Evolutionary conservation across 2,888 invertebrate genomes (phyloP).

Genomic region (Muschampia plurimacula): DNA sequence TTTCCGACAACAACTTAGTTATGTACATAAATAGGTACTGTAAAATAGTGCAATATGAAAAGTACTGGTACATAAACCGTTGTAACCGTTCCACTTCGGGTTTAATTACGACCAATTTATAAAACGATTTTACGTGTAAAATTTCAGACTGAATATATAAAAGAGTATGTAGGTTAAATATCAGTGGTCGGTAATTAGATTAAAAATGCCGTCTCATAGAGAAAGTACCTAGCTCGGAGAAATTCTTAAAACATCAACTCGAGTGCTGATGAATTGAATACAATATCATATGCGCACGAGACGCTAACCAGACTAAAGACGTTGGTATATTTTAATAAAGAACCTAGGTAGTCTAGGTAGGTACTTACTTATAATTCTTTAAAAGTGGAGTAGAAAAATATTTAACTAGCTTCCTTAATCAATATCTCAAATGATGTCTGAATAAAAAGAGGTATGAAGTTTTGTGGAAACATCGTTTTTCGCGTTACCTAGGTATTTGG

Average conservation of each 20-base stretch:
- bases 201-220: conserved; percentile 51
- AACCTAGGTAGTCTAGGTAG: no score
- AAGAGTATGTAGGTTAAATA: conserved; percentile 33
- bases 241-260: conserved; percentile 24
- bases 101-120: conserved; percentile 31
- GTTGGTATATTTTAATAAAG: no score
- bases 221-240: conserved; percentile 46
- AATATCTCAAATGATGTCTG: no score
- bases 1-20: neutral
- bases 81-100: conserved; percentile 3
- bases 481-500: no score
- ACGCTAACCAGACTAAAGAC: neutral
- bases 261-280: conserved; percentile 2
- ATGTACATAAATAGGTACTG: neutral
- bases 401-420: no score
- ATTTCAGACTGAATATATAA: conserved; percentile 38
- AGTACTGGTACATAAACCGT: conserved; percentile 14
- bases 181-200: conserved; percentile 37
- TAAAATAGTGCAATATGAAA: conserved; percentile 1
- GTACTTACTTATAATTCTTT: no score
- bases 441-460: no score
- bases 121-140: conserved; percentile 33
- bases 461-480: no score
- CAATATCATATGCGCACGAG: conserved; percentile 21
- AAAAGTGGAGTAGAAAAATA: no score